A percentile compares a stretch with the other conserved stretches of the same genome.
Conservation (phyloP, 2,797 vertebrate species). For the Sebastes iracundus region DNA sequence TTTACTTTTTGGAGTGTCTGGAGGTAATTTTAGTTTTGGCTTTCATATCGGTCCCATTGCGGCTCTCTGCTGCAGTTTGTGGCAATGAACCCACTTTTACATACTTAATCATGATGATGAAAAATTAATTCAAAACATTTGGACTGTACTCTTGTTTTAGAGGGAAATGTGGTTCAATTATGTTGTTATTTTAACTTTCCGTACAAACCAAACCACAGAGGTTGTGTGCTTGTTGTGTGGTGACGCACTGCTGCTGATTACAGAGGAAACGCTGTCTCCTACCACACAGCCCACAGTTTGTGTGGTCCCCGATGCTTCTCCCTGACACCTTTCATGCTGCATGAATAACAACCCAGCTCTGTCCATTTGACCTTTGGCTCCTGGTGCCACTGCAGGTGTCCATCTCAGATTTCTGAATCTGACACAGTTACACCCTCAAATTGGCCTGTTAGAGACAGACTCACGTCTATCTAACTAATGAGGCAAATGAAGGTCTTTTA, state of each 20-base stretch:
- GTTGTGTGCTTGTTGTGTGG: background rate
- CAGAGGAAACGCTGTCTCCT: background rate
- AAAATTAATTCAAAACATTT: constrained; percentile 22
- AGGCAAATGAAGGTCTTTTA: background rate
- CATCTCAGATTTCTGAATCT: constrained; percentile 38
- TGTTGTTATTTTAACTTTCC: constrained; percentile 15
- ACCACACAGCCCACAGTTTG: constrained; percentile 15
- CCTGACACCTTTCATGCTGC: constrained; percentile 18
- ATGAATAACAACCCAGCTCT: constrained; percentile 46
- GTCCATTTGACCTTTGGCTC: constrained; percentile 46
- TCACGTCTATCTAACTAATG: constrained; percentile 6
- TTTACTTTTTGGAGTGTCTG: background rate
- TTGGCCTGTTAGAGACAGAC: background rate
- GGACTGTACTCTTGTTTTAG: background rate
- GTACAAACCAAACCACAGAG: background rate
- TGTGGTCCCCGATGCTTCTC: constrained; percentile 27
- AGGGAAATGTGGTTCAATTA: background rate
- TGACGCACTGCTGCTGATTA: constrained; percentile 5
- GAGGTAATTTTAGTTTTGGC: constrained; percentile 32
- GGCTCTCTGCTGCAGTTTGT: constrained; percentile 1
- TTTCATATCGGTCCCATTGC: background rate
- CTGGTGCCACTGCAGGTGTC: background rate
- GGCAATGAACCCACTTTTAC: background rate
- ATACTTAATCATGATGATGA: constrained; percentile 22
- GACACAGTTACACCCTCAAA: constrained; percentile 2